Base-by-base conservation (phyloP, 2,113 vertebrate genomes). In the Manacus vitellinus region DNA sequence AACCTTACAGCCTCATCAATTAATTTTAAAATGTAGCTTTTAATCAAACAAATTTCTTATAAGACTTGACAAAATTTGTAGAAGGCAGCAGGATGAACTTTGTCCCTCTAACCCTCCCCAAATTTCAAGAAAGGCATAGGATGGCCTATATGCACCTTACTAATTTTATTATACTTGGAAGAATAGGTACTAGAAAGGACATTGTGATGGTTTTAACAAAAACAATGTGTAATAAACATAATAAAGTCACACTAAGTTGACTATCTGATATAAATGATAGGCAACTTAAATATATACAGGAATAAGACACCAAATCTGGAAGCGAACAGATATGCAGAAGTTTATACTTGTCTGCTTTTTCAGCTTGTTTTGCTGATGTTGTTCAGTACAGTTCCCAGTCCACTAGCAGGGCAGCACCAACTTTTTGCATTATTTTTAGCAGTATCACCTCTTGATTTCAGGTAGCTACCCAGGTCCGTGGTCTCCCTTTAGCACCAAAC, bases 51-150 rank as follows among this genome's bases (percentile, higher is more conserved):
- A n/a, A 85, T 68, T 85, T 70, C 35, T 56, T 77, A 1, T 76
- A 95, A 93, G 95, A 95, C 91, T 88, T 97, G 76, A 96, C 75
- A 88, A 88, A 91, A 91, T 73, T 92, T 22, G 6, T 77, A 88
- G 68, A 97, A 94, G 92, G 83, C 71, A 94, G 68, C 28, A 93
- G 66, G 82, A 97, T n/a, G n/a, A 80, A 61, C 33, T 68, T 9
- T 37, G 85, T 86, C 58, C 63, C 37, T 90, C 55, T 49, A n/a
- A 85, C 8, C 81, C 63, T 92, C 68, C 27, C 31, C 63, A 94
- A 27, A 85, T 84, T 92, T 97, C 78, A 80, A 97, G 89, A 96
- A 97, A 98, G 97, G 97, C 97, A 97, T 94, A 95, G 65, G 89
- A 92, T 95, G 97, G 96, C 96, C 95, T 96, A 74, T 92, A 92